A percentile compares a stretch with the other conserved stretches of the same genome.
Conservation (phyloP, 2,797 vertebrate species). For the Morelia viridis region DNA sequence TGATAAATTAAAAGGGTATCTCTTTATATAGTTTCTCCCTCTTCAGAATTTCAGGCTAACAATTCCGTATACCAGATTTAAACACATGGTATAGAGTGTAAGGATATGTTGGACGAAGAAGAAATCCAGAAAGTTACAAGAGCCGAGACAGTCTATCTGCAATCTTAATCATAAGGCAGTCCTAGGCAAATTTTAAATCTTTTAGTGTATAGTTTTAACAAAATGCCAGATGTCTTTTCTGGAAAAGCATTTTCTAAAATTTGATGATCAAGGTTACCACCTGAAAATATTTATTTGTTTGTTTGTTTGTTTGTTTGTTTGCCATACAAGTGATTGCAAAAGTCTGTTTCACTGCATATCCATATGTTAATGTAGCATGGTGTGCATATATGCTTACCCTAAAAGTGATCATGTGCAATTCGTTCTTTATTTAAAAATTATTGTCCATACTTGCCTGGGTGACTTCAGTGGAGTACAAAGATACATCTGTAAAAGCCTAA, state of each 20-base stretch:
- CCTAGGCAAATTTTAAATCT: constrained; percentile 56
- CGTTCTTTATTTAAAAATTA: not conserved
- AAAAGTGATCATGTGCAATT: not conserved
- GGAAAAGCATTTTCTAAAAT: constrained; percentile 62
- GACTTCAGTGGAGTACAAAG: not conserved
- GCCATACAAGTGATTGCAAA: not conserved
- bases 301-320: too few relatives aligned
- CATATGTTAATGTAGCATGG: too few relatives aligned
- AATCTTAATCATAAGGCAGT: constrained; percentile 57
- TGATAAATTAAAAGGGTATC: not conserved
- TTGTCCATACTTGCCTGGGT: not conserved
- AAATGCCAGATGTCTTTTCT: constrained; percentile 64
- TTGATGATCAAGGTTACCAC: constrained; percentile 47
- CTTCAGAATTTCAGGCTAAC: not conserved
- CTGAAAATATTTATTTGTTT: constrained; percentile 36
- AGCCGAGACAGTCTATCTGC: constrained; percentile 59
- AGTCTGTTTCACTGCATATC: not conserved
- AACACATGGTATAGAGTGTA: constrained; percentile 48
- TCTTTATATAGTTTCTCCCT: not conserved
- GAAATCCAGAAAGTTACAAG: constrained; percentile 26
- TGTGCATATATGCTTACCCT: not conserved
- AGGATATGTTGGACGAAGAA: constrained; percentile 26
- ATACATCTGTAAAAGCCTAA: not conserved
- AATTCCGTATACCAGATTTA: constrained; percentile 4
- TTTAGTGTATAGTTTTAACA: constrained; percentile 56